Conservation (phyloP, 1,140 invertebrate genomes). For the Apis laboriosa region DNA sequence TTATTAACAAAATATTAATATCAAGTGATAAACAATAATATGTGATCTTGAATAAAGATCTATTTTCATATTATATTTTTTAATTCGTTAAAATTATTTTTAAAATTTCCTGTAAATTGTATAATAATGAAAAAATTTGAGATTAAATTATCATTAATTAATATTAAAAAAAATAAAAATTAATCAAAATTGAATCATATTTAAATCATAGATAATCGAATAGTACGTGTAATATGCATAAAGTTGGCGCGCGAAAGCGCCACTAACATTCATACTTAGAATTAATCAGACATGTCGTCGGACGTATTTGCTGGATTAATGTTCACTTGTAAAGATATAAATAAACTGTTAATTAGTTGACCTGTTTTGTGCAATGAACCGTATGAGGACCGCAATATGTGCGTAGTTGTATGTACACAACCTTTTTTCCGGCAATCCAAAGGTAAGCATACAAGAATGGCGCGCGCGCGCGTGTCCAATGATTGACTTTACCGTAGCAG, state of each 20-base stretch:
- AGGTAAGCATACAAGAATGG: constrained; percentile 62
- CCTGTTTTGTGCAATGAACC: constrained; percentile 59
- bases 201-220: not conserved
- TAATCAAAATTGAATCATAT: not conserved
- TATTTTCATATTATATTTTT: no score
- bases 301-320: constrained; percentile 62
- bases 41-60: no score
- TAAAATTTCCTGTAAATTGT: no score
- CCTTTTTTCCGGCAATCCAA: constrained; percentile 64
- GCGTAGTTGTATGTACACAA: constrained; percentile 60
- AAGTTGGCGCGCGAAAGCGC: constrained; percentile 24
- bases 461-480: not conserved
- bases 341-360: constrained; percentile 74
- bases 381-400: constrained; percentile 68
- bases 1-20: no score
- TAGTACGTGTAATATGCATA: no score
- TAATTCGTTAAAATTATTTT: no score
- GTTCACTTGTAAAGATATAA: constrained; percentile 70
- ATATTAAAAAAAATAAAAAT: not conserved
- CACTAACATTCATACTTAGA: constrained; percentile 36
- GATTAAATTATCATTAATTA: not conserved
- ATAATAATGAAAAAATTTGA: not conserved
- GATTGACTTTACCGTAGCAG: not conserved
- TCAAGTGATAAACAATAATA: no score
- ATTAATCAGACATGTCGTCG: constrained; percentile 70